A percentile compares a stretch with the other conserved stretches of the same genome.
These are phyloP conservation scores for Gobionotothen gibberifrons DNA, from an alignment of 2,797 vertebrate genomes.

Conservation along the genomic window DNA sequence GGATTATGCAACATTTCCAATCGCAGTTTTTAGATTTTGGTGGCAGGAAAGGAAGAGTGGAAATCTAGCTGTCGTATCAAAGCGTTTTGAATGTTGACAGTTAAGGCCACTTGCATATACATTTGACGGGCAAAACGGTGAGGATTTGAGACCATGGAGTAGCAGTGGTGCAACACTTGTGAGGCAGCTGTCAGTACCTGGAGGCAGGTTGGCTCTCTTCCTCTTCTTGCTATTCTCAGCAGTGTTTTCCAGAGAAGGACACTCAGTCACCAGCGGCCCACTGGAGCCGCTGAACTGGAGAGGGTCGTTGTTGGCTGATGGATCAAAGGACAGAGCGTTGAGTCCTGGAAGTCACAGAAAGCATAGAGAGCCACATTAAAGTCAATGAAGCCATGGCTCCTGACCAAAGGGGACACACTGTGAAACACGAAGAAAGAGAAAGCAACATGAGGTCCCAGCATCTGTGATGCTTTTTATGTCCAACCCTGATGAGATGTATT, in stretches of 20 bases:
- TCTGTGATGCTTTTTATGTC: slow-evolving; percentile 23
- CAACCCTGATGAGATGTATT: neutral
- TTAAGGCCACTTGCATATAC: slow-evolving; percentile 34
- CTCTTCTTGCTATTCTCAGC: slow-evolving; percentile 89
- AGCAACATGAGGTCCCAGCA: neutral
- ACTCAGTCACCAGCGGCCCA: slow-evolving; percentile 81
- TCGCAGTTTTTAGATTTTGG: slow-evolving; percentile 33
- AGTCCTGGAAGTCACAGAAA: slow-evolving; percentile 85
- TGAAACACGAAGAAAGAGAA: slow-evolving; percentile 3
- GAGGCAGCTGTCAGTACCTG: slow-evolving; percentile 82
- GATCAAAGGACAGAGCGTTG: slow-evolving; percentile 90
- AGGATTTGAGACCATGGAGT: slow-evolving; percentile 36
- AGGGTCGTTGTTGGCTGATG: slow-evolving; percentile 86
- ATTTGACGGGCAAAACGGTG: slow-evolving; percentile 32
- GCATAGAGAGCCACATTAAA: slow-evolving; percentile 22
- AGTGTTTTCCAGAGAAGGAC: slow-evolving; percentile 86
- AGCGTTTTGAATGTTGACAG: slow-evolving; percentile 9
- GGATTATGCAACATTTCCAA: slow-evolving; percentile 66
- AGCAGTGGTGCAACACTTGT: slow-evolving; percentile 4
- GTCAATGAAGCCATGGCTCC: slow-evolving; percentile 3
- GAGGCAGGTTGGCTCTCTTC: slow-evolving; percentile 86
- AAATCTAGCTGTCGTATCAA: slow-evolving; percentile 39
- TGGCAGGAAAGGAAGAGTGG: slow-evolving; percentile 16
- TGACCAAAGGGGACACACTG: neutral
- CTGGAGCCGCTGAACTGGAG: slow-evolving; percentile 86